A percentile compares a stretch with the other conserved stretches of the same genome.
Conservation (phyloP, 2,113 vertebrate genomes). For the Sapajus apella region DNA sequence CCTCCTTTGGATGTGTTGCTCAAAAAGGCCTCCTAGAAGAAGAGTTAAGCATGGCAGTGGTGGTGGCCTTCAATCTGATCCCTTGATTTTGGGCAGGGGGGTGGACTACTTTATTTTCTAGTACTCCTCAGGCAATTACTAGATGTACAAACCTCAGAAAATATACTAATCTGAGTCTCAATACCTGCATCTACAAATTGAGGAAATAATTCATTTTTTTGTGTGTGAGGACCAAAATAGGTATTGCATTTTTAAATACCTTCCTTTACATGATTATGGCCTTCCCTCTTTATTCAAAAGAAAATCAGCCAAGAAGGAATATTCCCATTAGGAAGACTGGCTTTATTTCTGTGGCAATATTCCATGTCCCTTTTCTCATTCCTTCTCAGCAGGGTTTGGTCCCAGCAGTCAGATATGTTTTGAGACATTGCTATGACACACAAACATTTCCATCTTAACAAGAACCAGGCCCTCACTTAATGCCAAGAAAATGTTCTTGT, state of each 20-base stretch:
- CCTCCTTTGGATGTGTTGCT: neutral
- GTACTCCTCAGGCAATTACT: neutral
- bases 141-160: neutral
- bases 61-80: neutral
- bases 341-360: neutral
- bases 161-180: neutral
- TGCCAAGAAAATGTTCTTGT: constrained; percentile 72
- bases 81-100: neutral
- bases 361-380: constrained; percentile 30
- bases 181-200: neutral
- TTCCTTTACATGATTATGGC: neutral
- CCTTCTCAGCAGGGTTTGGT: neutral
- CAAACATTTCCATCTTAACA: constrained; percentile 10
- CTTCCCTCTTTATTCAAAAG: neutral
- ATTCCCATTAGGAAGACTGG: neutral
- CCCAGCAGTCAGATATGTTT: constrained; percentile 45
- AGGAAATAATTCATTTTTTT: neutral
- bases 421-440: constrained; percentile 5
- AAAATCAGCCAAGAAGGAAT: neutral
- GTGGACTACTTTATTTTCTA: neutral
- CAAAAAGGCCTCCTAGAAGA: neutral
- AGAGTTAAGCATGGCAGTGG: neutral
- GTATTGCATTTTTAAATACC: neutral
- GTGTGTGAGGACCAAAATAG: neutral
- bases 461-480: constrained; percentile 47